Percentiles rank a stretch among this genome's conserved stretches.
Conservation (phyloP, 2,888 invertebrate species). For the Scaptomyza caliginosa region DNA sequence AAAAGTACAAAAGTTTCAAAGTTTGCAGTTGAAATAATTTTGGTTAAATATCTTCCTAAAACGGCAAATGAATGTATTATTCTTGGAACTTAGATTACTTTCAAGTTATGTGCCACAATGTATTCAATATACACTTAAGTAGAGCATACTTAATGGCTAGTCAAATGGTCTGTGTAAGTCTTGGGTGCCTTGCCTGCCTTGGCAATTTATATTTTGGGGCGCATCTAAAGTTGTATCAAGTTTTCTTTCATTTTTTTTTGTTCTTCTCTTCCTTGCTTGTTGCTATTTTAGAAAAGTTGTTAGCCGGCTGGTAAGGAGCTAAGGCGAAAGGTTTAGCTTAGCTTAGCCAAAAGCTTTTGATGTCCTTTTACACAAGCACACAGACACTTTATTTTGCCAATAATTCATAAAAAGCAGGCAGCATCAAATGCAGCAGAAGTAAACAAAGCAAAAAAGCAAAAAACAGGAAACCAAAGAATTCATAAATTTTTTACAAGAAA, state of each 20-base stretch:
- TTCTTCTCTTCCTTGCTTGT: background rate
- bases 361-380: constrained; percentile 29
- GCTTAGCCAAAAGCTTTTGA: constrained; percentile 47
- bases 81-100: too few relatives aligned
- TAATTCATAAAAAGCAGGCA: constrained; percentile 70
- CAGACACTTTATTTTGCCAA: constrained; percentile 57
- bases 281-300: constrained; percentile 5
- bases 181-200: constrained; percentile 10
- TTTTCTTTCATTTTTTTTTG: background rate
- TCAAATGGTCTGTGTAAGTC: constrained; percentile 64
- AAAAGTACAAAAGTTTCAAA: too few relatives aligned
- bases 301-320: constrained; percentile 2
- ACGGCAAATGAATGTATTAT: too few relatives aligned
- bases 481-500: constrained; percentile 55
- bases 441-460: constrained; percentile 45
- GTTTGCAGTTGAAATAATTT: background rate
- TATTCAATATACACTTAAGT: background rate
- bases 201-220: constrained; percentile 20
- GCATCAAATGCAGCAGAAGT: constrained; percentile 51
- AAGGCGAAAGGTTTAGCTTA: constrained; percentile 32
- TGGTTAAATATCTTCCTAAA: too few relatives aligned
- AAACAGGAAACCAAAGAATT: constrained; percentile 25
- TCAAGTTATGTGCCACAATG: too few relatives aligned
- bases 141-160: constrained; percentile 51
- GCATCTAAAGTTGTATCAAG: constrained; percentile 28